Percentiles rank a stretch among this genome's conserved stretches.
These are phyloP conservation scores for Sitodiplosis mosellana DNA, from an alignment of 1,140 invertebrate species.

Conservation along the genomic window DNA sequence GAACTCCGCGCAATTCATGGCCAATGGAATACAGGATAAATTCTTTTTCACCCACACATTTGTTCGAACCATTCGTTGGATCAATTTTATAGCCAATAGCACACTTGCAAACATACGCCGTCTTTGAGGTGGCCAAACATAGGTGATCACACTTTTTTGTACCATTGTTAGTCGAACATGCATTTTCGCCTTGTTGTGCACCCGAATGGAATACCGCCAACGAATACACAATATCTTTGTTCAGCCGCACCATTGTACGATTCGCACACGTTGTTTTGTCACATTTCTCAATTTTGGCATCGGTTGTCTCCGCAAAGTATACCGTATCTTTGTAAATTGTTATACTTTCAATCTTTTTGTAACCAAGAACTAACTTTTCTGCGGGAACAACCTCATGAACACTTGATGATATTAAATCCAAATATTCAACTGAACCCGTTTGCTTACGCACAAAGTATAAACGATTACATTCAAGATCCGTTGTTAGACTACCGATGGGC, in stretches of 20 bases:
- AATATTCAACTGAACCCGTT: slow-evolving; percentile 42
- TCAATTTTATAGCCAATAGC: slow-evolving; percentile 48
- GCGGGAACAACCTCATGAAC: slow-evolving; percentile 7
- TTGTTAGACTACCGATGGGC: slow-evolving; percentile 31
- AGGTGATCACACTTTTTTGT: slow-evolving; percentile 55
- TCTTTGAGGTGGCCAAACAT: slow-evolving; percentile 45
- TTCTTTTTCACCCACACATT: slow-evolving; percentile 34
- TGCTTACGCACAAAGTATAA: slow-evolving; percentile 52
- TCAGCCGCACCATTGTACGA: slow-evolving; percentile 5
- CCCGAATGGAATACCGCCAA: slow-evolving; percentile 51
- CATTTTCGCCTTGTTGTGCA: slow-evolving; percentile 35
- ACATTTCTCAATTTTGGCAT: slow-evolving; percentile 20
- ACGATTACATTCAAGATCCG: slow-evolving; percentile 37
- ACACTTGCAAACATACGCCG: slow-evolving; percentile 45
- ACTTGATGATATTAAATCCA: slow-evolving; percentile 33
- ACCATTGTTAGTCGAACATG: slow-evolving; percentile 27
- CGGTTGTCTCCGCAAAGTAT: slow-evolving; percentile 22
- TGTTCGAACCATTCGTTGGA: slow-evolving; percentile 21
- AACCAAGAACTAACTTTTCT: slow-evolving; percentile 10
- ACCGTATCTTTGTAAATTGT: slow-evolving; percentile 21
- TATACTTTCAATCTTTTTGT: slow-evolving; percentile 13
- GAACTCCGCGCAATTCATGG: slow-evolving; percentile 53
- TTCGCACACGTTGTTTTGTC: slow-evolving; percentile 16
- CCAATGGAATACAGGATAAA: slow-evolving; percentile 60
- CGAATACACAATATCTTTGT: slow-evolving; percentile 14